Percentiles rank a stretch among this genome's conserved stretches.
These are phyloP conservation scores for Anser brachyrhynchus DNA, from an alignment of 2,113 vertebrate genomes.

Conservation along the genomic window DNA sequence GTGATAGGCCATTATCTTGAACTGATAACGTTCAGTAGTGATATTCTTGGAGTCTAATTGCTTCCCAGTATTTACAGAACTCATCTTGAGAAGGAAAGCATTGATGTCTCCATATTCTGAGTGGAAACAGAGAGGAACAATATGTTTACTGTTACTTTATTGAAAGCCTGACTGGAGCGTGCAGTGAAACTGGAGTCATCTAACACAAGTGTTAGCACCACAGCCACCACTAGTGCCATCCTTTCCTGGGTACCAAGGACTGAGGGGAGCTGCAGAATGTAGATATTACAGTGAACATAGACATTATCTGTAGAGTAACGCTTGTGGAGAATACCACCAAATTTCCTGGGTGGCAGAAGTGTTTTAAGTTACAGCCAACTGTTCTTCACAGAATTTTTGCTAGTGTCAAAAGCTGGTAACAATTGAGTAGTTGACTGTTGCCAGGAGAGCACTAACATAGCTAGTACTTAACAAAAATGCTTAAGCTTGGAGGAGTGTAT, in stretches of 20 bases:
- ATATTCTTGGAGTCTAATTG: neutral
- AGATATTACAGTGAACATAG: rapidly evolving
- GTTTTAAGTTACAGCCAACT: neutral
- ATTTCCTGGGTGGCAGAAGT: neutral
- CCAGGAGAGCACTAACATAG: neutral
- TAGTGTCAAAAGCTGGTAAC: neutral
- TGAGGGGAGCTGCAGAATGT: neutral
- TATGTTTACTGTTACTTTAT: neutral
- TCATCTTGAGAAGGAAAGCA: neutral
- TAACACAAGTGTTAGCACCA: neutral
- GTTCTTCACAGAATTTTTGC: neutral
- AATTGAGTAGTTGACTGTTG: neutral
- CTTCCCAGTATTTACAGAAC: neutral
- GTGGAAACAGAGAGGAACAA: neutral
- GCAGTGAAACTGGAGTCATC: neutral
- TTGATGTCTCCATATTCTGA: neutral
- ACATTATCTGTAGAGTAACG: neutral
- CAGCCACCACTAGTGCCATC: neutral
- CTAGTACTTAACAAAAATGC: neutral
- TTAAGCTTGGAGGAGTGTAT: neutral
- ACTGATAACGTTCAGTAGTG: neutral
- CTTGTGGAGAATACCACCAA: neutral
- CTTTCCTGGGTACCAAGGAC: neutral
- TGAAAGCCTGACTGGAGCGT: neutral
- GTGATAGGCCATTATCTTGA: neutral